A percentile compares a stretch with the other conserved stretches of the same genome.
phyloP scores from a whole-genome alignment of 2,888 invertebrate species.

The Tetrapedia diversipes region DNA sequence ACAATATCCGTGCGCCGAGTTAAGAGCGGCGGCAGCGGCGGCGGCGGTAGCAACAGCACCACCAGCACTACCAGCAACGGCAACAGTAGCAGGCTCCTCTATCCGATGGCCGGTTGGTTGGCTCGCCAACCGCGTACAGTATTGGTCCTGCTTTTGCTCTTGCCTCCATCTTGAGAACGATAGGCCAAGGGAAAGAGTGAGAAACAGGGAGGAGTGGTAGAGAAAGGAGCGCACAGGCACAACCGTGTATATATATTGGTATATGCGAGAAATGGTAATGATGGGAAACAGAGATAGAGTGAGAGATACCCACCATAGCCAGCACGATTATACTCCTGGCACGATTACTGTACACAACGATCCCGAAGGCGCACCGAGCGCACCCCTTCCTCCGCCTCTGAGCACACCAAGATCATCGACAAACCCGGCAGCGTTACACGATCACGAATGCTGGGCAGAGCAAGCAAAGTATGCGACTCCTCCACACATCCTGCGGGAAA shows the following conservation, averaged over 20 bases:
- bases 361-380: constrained; percentile 46
- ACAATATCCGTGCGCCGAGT: constrained; percentile 81
- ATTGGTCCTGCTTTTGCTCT: constrained; percentile 55
- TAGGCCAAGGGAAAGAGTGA: constrained; percentile 17
- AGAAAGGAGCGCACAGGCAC: too few relatives aligned
- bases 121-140: constrained; percentile 33
- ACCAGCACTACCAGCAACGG: constrained; percentile 19
- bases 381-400: constrained; percentile 53
- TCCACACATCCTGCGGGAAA: constrained; percentile 52
- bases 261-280: too few relatives aligned
- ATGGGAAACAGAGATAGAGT: constrained; percentile 14
- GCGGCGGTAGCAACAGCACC: constrained; percentile 45
- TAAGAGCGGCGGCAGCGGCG: constrained; percentile 74
- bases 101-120: constrained; percentile 51
- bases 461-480: constrained; percentile 47
- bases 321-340: constrained; percentile 61
- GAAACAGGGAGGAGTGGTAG: too few relatives aligned
- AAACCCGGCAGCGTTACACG: constrained; percentile 56
- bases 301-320: constrained; percentile 43
- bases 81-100: constrained; percentile 36
- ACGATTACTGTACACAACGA: constrained; percentile 60
- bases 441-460: constrained; percentile 56
- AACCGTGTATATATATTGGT: background rate
- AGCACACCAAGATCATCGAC: constrained; percentile 58
- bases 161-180: constrained; percentile 14